Conservation (phyloP, 2,888 invertebrate species). For the Acanthopleura granulata region DNA sequence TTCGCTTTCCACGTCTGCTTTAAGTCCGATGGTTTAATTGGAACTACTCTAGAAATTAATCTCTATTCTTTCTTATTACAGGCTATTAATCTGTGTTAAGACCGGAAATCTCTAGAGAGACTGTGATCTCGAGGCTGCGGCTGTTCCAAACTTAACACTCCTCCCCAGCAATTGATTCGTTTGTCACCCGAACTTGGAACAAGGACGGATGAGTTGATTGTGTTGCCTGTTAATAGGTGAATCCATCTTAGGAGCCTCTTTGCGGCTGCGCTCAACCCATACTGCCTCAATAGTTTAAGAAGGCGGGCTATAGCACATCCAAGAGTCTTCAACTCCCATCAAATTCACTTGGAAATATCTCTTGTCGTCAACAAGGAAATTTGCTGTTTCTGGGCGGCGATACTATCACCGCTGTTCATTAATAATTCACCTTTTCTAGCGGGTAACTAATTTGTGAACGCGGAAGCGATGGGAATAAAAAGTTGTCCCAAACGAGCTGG, state of each 20-base stretch:
- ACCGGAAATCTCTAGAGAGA: neutral
- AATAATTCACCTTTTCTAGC: conserved; percentile 4
- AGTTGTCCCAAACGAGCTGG: neutral
- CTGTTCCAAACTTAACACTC: neutral
- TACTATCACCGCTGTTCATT: neutral
- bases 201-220: neutral
- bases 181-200: neutral
- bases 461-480: conserved; percentile 18
- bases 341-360: conserved; percentile 15
- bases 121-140: neutral
- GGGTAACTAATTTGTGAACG: conserved; percentile 17
- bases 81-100: conserved; percentile 1
- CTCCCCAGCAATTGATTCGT: neutral
- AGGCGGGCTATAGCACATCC: neutral
- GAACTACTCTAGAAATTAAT: neutral
- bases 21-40: no score
- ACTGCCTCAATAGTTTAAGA: neutral
- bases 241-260: neutral
- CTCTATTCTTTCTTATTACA: neutral
- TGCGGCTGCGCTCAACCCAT: neutral
- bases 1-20: no score
- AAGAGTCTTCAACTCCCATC: conserved; percentile 19
- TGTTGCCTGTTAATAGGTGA: no score
- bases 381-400: neutral
- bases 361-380: conserved; percentile 13